These are phyloP conservation scores for Bradypodion pumilum DNA, from an alignment of 2,797 vertebrate genomes.

Conservation along the genomic window DNA sequence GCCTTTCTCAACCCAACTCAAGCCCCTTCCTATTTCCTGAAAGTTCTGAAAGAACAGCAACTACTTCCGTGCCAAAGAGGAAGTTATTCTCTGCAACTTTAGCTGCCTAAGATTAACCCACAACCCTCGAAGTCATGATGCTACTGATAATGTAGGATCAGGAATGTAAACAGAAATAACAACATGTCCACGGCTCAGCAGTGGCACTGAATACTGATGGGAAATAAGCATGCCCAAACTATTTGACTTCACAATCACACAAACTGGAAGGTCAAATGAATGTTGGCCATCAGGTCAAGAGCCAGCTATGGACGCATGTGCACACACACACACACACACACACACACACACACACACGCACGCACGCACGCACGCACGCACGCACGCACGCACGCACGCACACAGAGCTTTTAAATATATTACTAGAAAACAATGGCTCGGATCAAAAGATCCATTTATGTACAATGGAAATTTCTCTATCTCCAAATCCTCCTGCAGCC, in stretches of 20 bases:
- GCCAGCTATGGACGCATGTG: neutral
- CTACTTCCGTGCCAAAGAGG: neutral
- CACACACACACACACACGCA: no score
- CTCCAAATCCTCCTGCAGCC: neutral
- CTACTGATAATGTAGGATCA: conserved; percentile 50
- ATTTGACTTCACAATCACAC: neutral
- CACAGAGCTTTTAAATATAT: neutral
- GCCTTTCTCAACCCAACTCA: no score
- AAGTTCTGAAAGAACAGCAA: conserved; percentile 18
- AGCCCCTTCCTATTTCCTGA: neutral
- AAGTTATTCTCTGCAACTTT: conserved; percentile 34
- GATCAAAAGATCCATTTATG: neutral
- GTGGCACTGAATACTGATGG: conserved; percentile 10
- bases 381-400: neutral
- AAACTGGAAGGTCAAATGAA: neutral
- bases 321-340: neutral
- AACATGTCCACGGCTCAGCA: conserved; percentile 14
- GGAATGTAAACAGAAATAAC: conserved; percentile 61
- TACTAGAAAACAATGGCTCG: neutral
- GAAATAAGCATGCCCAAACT: neutral
- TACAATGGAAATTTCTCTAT: neutral
- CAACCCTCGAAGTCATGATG: conserved; percentile 21
- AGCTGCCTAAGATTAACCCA: conserved; percentile 23
- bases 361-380: neutral
- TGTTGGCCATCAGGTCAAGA: neutral